These are phyloP conservation scores for Panurus biarmicus DNA, from an alignment of 2,113 vertebrate genomes.

Conservation along the genomic window DNA sequence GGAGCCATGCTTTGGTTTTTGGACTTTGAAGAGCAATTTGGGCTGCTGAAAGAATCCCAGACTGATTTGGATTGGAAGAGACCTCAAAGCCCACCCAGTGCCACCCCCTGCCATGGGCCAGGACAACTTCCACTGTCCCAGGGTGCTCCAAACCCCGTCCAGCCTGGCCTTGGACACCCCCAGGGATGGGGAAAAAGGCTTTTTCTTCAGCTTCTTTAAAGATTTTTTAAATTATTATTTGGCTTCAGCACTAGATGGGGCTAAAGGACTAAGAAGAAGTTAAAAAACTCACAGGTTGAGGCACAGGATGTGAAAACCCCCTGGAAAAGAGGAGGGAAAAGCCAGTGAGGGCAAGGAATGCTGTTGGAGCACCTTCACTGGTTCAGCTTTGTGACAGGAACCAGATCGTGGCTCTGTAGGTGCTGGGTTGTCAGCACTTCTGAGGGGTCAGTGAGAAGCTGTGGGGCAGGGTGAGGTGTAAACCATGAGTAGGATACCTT, in stretches of 20 bases:
- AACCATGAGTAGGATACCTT: fast-evolving
- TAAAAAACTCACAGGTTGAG: not conserved
- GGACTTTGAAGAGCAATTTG: not conserved
- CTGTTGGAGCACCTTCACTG: not conserved
- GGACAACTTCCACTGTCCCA: not conserved
- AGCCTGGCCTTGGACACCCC: not conserved
- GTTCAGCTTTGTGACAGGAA: not conserved
- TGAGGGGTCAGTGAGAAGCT: fast-evolving
- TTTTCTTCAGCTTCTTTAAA: not conserved
- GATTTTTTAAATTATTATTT: not conserved
- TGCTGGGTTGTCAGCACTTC: not conserved
- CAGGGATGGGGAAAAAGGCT: not conserved
- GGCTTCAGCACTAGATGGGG: constrained; percentile 43
- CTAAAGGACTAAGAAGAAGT: not conserved
- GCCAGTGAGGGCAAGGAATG: not conserved
- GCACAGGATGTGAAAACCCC: fast-evolving
- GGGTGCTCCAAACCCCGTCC: not conserved
- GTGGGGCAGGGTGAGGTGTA: not conserved
- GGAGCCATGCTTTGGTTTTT: fast-evolving
- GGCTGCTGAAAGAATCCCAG: not conserved
- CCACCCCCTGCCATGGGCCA: not conserved
- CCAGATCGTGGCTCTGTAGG: not conserved
- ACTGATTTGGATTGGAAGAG: not conserved
- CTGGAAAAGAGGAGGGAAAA: not conserved
- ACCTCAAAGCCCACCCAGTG: not conserved